A percentile compares a stretch with the other conserved stretches of the same genome.
Conservation (phyloP, 1,140 invertebrate genomes). For the Camponotus floridanus region DNA sequence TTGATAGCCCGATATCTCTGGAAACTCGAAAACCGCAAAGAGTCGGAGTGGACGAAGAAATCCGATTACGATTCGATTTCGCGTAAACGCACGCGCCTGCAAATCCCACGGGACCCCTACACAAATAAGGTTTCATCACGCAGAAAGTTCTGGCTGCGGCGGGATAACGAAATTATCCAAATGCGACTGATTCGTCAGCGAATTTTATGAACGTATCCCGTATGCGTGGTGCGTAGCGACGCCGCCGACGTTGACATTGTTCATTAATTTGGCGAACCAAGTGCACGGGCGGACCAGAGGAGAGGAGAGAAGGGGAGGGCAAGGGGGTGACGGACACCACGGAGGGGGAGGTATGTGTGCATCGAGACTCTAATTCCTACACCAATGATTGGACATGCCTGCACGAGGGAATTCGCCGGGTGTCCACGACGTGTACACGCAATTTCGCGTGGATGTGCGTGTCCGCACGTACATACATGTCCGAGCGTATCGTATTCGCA, state of each 20-base stretch:
- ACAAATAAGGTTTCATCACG: constrained; percentile 54
- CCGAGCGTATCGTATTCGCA: constrained; percentile 24
- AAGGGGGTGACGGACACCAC: neutral
- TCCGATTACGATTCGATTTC: constrained; percentile 61
- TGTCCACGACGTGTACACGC: constrained; percentile 56
- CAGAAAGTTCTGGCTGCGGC: constrained; percentile 35
- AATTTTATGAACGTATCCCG: constrained; percentile 67
- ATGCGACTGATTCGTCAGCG: constrained; percentile 47
- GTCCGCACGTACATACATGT: constrained; percentile 35
- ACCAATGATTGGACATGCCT: constrained; percentile 66
- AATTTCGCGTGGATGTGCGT: constrained; percentile 33
- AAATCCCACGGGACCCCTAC: neutral
- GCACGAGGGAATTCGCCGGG: constrained; percentile 61
- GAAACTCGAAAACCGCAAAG: constrained; percentile 46
- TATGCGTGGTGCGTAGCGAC: constrained; percentile 59
- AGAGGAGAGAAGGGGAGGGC: too few species aligned
- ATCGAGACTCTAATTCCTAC: constrained; percentile 73
- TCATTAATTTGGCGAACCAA: constrained; percentile 72
- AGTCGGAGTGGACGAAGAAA: constrained; percentile 49
- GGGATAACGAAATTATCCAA: constrained; percentile 66
- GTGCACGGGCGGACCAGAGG: constrained; percentile 25
- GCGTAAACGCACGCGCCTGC: constrained; percentile 46
- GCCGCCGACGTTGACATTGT: constrained; percentile 70
- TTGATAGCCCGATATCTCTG: constrained; percentile 24
- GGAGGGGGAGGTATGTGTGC: constrained; percentile 48